Percentiles rank a stretch among this genome's conserved stretches.
Evolutionary conservation across 2,888 invertebrate genomes (phyloP).

Genomic region (Linhomoeus sp.): DNA sequence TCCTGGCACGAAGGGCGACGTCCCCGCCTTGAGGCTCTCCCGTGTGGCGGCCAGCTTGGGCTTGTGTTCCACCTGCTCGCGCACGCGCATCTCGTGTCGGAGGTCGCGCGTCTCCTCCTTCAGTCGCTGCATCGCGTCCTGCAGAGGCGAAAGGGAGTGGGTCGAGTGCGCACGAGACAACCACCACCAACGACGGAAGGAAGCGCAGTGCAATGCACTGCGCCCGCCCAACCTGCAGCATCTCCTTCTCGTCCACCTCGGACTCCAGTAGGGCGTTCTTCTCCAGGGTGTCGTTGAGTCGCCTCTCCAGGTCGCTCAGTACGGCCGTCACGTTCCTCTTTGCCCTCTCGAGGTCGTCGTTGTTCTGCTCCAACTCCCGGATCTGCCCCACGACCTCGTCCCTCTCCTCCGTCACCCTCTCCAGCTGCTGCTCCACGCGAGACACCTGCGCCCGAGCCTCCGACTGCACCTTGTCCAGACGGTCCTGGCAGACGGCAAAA

Average conservation of each 20-base stretch:
- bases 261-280: conserved; percentile 85
- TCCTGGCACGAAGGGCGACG: too few relatives aligned
- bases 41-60: conserved; percentile 2
- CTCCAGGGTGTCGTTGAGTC: conserved; percentile 80
- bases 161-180: neutral
- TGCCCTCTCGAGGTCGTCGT: conserved; percentile 87
- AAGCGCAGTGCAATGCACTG: neutral
- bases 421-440: conserved; percentile 37
- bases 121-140: conserved; percentile 58
- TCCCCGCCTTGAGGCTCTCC: neutral
- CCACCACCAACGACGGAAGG: neutral
- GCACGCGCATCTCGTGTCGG: conserved; percentile 35
- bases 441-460: conserved; percentile 43
- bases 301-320: conserved; percentile 70
- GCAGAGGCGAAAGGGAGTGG: neutral
- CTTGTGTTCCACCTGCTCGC: conserved; percentile 9
- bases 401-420: conserved; percentile 33
- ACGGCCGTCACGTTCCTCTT: conserved; percentile 80
- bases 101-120: conserved; percentile 93
- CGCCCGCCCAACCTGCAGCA: conserved; percentile 41
- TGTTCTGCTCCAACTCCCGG: conserved; percentile 81
- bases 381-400: conserved; percentile 54
- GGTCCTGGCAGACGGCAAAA: conserved; percentile 37
- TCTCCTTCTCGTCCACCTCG: conserved; percentile 87
- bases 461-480: conserved; percentile 48